A percentile compares a stretch with the other conserved stretches of the same genome.
Evolutionary conservation across 1,140 invertebrate species (phyloP).

Genomic region (Drosophila funebris): DNA sequence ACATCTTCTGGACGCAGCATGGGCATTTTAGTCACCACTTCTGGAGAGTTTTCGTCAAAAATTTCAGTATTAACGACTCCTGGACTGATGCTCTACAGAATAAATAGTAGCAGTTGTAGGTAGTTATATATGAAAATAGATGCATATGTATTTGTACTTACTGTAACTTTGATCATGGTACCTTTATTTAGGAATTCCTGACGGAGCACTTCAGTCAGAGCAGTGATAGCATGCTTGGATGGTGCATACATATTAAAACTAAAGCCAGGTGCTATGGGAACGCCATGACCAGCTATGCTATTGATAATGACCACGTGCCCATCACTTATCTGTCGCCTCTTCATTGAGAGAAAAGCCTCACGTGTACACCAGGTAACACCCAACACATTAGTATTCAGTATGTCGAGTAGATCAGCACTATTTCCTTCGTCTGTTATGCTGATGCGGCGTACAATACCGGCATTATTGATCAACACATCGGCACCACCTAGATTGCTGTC

Average conservation of each 20-base stretch:
- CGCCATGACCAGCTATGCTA: constrained; percentile 84
- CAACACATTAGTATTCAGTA: constrained; percentile 85
- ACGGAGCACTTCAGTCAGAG: constrained; percentile 86
- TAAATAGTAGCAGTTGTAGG: neutral
- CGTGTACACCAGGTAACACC: constrained; percentile 85
- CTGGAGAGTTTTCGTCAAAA: constrained; percentile 37
- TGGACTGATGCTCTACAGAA: constrained; percentile 86
- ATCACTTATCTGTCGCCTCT: constrained; percentile 85
- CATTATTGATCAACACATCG: constrained; percentile 89
- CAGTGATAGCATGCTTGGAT: constrained; percentile 86
- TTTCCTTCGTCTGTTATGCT: constrained; percentile 63
- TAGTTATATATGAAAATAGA: no score
- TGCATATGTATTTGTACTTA: constrained; percentile 35
- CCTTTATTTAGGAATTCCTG: constrained; percentile 86
- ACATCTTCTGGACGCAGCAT: constrained; percentile 84
- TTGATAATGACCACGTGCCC: constrained; percentile 85
- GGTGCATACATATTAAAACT: constrained; percentile 85
- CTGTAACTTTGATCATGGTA: constrained; percentile 66
- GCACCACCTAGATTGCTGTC: constrained; percentile 86
- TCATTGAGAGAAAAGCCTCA: constrained; percentile 86
- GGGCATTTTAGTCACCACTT: constrained; percentile 28
- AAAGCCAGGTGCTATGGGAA: constrained; percentile 63
- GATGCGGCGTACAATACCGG: constrained; percentile 83
- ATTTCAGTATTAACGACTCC: constrained; percentile 85
- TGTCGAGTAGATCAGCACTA: constrained; percentile 45